Evolutionary conservation across 2,797 vertebrate genomes (phyloP), one percentile per base, ranked within the genome.

Genomic region (Cyclopterus lumpus): DNA sequence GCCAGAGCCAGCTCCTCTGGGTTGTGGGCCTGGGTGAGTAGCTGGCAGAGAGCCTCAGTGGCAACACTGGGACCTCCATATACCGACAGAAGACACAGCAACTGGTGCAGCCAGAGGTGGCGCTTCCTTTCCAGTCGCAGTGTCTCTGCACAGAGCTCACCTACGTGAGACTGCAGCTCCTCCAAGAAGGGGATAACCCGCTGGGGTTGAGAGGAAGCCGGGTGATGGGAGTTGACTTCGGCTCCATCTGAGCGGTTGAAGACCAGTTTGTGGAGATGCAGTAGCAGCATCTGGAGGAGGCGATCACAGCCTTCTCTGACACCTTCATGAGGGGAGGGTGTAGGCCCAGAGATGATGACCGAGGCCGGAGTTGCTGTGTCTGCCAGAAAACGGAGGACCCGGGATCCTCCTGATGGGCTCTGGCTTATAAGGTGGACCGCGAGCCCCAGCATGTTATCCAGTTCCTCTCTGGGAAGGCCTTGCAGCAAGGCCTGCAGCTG

Each of bases 221-320:
- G 81, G 61, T 81, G 83, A 49, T 91, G 85, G 20, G 88, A 3
- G 83, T 88, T 94, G 15, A 67, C 90, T 30, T 92, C 88, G 1
- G 49, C 82, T 32, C 91, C 92, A 3, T 92, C 89, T 0, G 92
- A 88, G 2, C 96, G 92, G 79, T 96, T 95, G 81, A 97, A 96
- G 1, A 98, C 97, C 40, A 98, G 84, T 61, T 98, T 99, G 68
- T 99, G 97, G 1, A 99, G 95, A 82, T 97, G 95, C 20, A 99
- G 91, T 6, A 99, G 95, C 22, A 99, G 94, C 79, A 96, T 95
- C 68, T 98, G 97, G 10, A 99, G 92, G 24, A 99, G 86, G 7
- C 97, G 95, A 82, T 99, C 97, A 22, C 97, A 99, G 30, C 96
- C 96, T 62, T 99, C 97, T 0, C 98, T 91, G 0, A 98, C 96